Conservation (phyloP, 1,140 invertebrate genomes). For the Aphis craccivora region DNA sequence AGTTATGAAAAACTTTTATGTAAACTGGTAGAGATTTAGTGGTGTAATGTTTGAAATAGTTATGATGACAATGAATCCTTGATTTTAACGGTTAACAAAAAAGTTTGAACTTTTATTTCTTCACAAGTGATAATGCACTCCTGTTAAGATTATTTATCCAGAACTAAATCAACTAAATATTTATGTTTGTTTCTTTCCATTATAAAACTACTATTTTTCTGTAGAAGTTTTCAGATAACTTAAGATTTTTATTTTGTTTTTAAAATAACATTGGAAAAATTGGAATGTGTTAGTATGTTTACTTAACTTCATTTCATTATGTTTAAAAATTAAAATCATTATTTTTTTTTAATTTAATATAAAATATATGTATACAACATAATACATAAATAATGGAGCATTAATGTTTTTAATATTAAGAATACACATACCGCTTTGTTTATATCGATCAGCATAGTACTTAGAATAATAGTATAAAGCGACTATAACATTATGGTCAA, state of each 20-base stretch:
- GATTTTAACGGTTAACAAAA: conserved; percentile 32
- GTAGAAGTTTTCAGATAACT: not conserved
- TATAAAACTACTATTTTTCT: not conserved
- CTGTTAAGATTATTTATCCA: not conserved
- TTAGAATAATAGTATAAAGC: no score
- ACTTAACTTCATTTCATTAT: not conserved
- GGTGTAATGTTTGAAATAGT: not conserved
- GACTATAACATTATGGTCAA: not conserved
- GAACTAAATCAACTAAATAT: conserved; percentile 14
- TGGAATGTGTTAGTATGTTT: not conserved
- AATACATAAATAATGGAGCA: no score
- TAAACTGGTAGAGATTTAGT: not conserved
- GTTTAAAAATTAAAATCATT: not conserved
- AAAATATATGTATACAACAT: not conserved
- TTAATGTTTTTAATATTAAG: not conserved
- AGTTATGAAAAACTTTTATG: conserved; percentile 17
- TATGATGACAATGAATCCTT: conserved; percentile 3
- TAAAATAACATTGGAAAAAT: not conserved
- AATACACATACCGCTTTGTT: no score
- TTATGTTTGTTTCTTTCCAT: not conserved
- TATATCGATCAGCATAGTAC: no score
- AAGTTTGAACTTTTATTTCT: conserved; percentile 21
- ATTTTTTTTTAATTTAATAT: not conserved
- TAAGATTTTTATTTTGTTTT: not conserved
- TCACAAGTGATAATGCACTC: not conserved